A percentile compares a stretch with the other conserved stretches of the same genome.
Evolutionary conservation across 2,888 invertebrate species (phyloP).

Genomic region (Hypomecis atomaria): DNA sequence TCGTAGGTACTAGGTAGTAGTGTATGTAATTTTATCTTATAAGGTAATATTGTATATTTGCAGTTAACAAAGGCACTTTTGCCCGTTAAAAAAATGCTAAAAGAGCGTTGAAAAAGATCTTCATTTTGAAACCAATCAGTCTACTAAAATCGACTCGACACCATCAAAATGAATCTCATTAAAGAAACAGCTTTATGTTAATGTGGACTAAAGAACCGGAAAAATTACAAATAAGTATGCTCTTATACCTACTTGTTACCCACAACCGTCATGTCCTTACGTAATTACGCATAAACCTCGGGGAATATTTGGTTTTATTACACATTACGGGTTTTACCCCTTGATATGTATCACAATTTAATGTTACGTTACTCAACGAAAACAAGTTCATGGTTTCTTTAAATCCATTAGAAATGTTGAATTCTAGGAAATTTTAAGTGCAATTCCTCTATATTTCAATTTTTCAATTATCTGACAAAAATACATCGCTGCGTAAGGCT

Average conservation of each 20-base stretch:
- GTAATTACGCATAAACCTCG: slow-evolving; percentile 42
- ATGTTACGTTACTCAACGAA: slow-evolving; percentile 9
- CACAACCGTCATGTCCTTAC: slow-evolving; percentile 35
- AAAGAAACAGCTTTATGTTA: slow-evolving; percentile 8
- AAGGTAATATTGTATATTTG: too few species aligned
- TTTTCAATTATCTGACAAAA: too few species aligned
- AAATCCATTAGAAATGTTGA: not conserved
- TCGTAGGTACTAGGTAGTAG: too few species aligned
- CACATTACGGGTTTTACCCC: slow-evolving; percentile 9
- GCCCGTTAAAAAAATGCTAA: too few species aligned
- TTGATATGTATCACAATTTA: not conserved
- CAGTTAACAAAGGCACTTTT: too few species aligned
- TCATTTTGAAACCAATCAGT: not conserved
- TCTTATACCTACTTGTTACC: not conserved
- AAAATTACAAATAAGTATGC: not conserved
- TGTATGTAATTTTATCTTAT: too few species aligned
- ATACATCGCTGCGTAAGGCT: too few species aligned
- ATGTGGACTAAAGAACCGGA: not conserved
- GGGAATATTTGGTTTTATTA: slow-evolving; percentile 37
- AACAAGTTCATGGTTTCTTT: not conserved
- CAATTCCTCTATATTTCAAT: too few species aligned
- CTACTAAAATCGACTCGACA: not conserved
- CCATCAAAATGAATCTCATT: too few species aligned
- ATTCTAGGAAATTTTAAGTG: too few species aligned
- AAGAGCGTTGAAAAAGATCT: too few species aligned